Percentiles rank a stretch among this genome's conserved stretches.
phyloP scores from a whole-genome alignment of 2,888 invertebrate genomes.

The Euproctis similis region DNA sequence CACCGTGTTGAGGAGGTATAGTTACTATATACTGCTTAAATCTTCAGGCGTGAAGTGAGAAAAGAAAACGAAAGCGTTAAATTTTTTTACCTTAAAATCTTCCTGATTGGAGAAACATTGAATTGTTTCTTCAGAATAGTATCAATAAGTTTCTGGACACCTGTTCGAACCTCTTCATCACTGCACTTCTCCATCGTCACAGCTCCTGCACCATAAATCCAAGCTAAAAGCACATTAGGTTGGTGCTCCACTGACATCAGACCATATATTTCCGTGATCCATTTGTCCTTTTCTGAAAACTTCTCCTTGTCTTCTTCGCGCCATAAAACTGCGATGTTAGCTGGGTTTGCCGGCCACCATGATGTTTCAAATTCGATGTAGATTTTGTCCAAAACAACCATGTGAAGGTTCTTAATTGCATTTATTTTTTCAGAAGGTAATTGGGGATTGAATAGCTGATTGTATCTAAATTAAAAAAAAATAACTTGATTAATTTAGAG shows the following conservation, averaged over 20 bases:
- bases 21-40: too few relatives aligned
- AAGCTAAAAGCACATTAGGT: constrained; percentile 77
- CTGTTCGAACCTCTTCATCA: constrained; percentile 66
- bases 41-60: too few relatives aligned
- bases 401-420: constrained; percentile 77
- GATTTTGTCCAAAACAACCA: constrained; percentile 81
- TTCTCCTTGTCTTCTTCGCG: constrained; percentile 64
- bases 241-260: constrained; percentile 77
- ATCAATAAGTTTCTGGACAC: constrained; percentile 72
- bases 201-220: constrained; percentile 80
- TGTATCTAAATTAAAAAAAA: too few relatives aligned
- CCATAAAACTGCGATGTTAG: constrained; percentile 76
- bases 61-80: too few relatives aligned
- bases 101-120: constrained; percentile 70
- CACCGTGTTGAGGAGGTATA: not conserved
- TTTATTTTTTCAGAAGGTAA: constrained; percentile 72
- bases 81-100: constrained; percentile 67
- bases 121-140: constrained; percentile 66
- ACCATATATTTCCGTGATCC: constrained; percentile 78
- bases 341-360: constrained; percentile 77
- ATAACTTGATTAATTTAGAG: too few relatives aligned
- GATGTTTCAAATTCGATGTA: constrained; percentile 79
- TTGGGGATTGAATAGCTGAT: constrained; percentile 74
- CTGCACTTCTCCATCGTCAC: constrained; percentile 75
- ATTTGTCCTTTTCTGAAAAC: constrained; percentile 60